phyloP scores from a whole-genome alignment of 1,140 invertebrate species.

The Bombus turneri region DNA sequence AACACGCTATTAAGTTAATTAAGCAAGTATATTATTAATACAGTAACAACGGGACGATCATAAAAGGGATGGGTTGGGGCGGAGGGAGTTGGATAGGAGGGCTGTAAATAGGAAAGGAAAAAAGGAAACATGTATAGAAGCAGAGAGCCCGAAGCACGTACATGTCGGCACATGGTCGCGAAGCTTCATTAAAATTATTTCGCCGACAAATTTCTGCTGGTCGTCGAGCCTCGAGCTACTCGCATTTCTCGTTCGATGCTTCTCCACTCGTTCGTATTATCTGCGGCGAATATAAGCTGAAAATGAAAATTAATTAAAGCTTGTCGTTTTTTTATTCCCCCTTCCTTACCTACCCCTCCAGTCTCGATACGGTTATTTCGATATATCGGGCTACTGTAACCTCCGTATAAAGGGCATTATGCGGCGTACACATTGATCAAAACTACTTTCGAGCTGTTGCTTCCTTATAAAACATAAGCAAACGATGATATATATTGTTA shows the following conservation, averaged over 20 bases:
- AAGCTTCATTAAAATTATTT: conserved; percentile 40
- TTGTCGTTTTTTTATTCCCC: neutral
- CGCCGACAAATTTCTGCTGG: conserved; percentile 6
- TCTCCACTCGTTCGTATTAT: neutral
- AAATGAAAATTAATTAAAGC: conserved; percentile 20
- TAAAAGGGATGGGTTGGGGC: fast-evolving
- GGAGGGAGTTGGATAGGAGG: neutral
- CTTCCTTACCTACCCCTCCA: neutral
- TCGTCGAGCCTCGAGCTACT: neutral
- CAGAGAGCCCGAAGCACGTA: neutral
- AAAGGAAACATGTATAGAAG: neutral
- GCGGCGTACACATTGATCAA: neutral
- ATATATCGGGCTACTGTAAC: neutral
- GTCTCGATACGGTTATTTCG: neutral
- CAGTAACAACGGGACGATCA: neutral
- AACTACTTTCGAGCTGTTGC: neutral
- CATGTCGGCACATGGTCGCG: neutral
- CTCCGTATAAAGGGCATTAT: neutral
- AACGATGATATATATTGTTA: no score
- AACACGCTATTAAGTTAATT: conserved; percentile 41
- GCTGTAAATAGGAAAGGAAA: no score
- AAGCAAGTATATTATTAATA: conserved; percentile 4
- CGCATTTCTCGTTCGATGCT: neutral
- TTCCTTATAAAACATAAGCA: no score
- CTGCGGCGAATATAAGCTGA: neutral